Evolutionary conservation across 2,888 invertebrate species (phyloP).

Genomic region (Myopa testacea): DNA sequence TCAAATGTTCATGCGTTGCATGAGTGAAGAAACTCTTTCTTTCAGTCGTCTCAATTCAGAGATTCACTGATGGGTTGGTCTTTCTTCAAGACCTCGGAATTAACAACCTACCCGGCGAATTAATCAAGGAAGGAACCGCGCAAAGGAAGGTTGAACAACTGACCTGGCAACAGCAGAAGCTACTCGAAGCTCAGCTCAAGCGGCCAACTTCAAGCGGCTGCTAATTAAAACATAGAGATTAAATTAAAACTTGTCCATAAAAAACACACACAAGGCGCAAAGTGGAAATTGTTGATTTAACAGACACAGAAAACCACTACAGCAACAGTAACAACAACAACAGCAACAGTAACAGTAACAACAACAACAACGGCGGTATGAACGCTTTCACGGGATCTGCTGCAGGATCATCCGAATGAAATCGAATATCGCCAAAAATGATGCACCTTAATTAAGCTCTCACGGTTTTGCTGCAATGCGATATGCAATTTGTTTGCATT

Average conservation of each 20-base stretch:
- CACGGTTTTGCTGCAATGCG: constrained; percentile 1
- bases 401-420: not conserved
- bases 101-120: too few relatives aligned
- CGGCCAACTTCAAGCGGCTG: not conserved
- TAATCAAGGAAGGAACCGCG: too few relatives aligned
- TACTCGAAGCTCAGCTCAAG: not conserved
- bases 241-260: not conserved
- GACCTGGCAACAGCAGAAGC: too few relatives aligned
- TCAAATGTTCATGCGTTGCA: too few relatives aligned
- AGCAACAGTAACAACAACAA: too few relatives aligned
- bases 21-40: too few relatives aligned
- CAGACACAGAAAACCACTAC: not conserved
- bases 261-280: not conserved
- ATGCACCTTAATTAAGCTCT: constrained; percentile 14
- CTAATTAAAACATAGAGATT: not conserved
- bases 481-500: constrained; percentile 46
- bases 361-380: not conserved
- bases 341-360: too few relatives aligned
- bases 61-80: too few relatives aligned
- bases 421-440: not conserved
- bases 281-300: not conserved
- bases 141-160: too few relatives aligned
- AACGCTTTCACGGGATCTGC: not conserved
- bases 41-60: too few relatives aligned
- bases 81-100: too few relatives aligned